Evolutionary conservation across 2,888 invertebrate species (phyloP).

Genomic region (Patella ulyssiponensis): DNA sequence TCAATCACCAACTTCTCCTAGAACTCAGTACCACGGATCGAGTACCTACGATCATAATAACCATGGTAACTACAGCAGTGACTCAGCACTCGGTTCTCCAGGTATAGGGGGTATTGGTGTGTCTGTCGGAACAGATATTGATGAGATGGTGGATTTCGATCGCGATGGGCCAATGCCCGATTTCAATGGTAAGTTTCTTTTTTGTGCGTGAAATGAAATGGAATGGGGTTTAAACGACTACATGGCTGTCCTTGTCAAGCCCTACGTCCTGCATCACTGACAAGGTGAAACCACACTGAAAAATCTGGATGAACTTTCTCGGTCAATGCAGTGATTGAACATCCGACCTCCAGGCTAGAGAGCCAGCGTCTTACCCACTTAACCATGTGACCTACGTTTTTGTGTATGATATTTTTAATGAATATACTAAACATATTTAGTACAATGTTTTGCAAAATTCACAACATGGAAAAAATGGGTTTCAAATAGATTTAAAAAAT

Average conservation of each 20-base stretch:
- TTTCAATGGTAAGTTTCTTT: conserved; percentile 28
- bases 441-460: too few species aligned
- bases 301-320: too few species aligned
- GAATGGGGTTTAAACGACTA: too few species aligned
- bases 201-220: background rate
- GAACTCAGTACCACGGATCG: conserved; percentile 34
- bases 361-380: too few species aligned
- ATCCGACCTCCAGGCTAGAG: too few species aligned
- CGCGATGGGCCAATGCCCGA: conserved; percentile 35
- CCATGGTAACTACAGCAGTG: conserved; percentile 49
- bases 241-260: background rate
- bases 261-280: background rate
- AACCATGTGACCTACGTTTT: too few species aligned
- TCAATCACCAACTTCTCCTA: conserved; percentile 40
- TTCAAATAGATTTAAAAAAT: too few species aligned
- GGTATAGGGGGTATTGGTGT: conserved; percentile 45
- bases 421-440: too few species aligned
- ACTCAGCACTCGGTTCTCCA: conserved; percentile 58
- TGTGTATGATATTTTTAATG: too few species aligned
- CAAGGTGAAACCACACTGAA: background rate
- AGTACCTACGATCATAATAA: conserved; percentile 23
- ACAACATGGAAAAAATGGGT: too few species aligned
- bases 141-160: conserved; percentile 43
- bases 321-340: too few species aligned
- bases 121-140: conserved; percentile 42